Percentiles rank a stretch among this genome's conserved stretches.
Evolutionary conservation across 1,140 invertebrate species (phyloP).

Genomic region (Aethina tumida): DNA sequence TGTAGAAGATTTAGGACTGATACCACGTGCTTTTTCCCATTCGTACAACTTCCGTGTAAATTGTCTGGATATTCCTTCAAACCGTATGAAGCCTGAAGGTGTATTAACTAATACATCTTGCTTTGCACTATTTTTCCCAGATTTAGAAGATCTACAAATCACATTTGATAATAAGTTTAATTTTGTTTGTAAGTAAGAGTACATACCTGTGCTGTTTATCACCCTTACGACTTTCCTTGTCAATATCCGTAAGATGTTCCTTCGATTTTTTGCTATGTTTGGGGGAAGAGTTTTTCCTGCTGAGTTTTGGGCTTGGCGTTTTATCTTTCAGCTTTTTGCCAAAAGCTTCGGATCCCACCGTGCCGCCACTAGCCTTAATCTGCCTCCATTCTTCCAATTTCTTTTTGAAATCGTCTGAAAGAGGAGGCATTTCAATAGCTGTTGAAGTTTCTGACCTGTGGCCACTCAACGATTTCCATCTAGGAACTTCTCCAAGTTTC

Average conservation of each 20-base stretch:
- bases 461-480: conserved; percentile 46
- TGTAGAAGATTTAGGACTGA: conserved; percentile 69
- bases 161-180: no score
- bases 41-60: conserved; percentile 83
- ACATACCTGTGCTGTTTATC: conserved; percentile 44
- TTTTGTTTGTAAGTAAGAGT: no score
- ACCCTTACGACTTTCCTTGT: conserved; percentile 45
- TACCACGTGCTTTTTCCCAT: conserved; percentile 79
- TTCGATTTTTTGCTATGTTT: conserved; percentile 25
- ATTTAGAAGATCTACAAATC: conserved; percentile 46
- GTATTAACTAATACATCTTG: conserved; percentile 71
- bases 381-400: conserved; percentile 59
- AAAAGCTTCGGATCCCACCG: conserved; percentile 34
- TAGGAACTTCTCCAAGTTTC: conserved; percentile 61
- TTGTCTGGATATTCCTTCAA: conserved; percentile 76
- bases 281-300: conserved; percentile 14
- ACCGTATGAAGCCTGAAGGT: conserved; percentile 68
- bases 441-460: conserved; percentile 37
- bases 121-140: conserved; percentile 45
- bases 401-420: conserved; percentile 58
- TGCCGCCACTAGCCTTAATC: conserved; percentile 46
- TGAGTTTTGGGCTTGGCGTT: conserved; percentile 34
- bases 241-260: no score
- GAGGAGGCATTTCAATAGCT: conserved; percentile 44
- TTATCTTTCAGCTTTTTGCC: conserved; percentile 25